A percentile compares a stretch with the other conserved stretches of the same genome.
Conservation (phyloP, 2,888 invertebrate genomes). For the Epinotia demarniana region DNA sequence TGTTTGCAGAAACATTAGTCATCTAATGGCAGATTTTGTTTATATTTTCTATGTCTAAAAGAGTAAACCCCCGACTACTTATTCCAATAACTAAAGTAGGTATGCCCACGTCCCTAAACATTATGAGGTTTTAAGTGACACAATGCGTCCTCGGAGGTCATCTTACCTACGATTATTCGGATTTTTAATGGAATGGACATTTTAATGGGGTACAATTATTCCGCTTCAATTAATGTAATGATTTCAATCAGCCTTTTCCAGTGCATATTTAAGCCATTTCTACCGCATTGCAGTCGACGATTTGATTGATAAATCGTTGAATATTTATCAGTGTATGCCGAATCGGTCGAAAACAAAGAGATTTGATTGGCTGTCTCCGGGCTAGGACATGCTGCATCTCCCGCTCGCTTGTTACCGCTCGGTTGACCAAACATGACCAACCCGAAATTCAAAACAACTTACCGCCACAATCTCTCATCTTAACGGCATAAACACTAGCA, state of each 20-base stretch:
- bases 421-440: constrained; percentile 36
- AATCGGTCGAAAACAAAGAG: constrained; percentile 42
- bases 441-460: constrained; percentile 19
- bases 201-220: not conserved
- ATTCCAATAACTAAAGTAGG: too few species aligned
- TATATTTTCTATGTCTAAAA: too few species aligned
- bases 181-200: not conserved
- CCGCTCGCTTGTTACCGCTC: constrained; percentile 36
- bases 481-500: not conserved
- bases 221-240: not conserved
- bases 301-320: constrained; percentile 32
- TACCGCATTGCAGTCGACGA: not conserved
- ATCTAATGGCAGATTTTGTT: too few species aligned
- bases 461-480: constrained; percentile 1
- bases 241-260: too few species aligned
- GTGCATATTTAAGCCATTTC: not conserved
- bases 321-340: constrained; percentile 32
- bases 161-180: not conserved
- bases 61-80: too few species aligned
- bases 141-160: not conserved
- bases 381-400: constrained; percentile 33
- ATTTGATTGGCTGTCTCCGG: constrained; percentile 45
- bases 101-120: not conserved
- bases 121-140: not conserved
- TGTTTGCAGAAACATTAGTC: too few species aligned